phyloP scores from a whole-genome alignment of 2,797 vertebrate species.

The Onychomys leucogaster region DNA sequence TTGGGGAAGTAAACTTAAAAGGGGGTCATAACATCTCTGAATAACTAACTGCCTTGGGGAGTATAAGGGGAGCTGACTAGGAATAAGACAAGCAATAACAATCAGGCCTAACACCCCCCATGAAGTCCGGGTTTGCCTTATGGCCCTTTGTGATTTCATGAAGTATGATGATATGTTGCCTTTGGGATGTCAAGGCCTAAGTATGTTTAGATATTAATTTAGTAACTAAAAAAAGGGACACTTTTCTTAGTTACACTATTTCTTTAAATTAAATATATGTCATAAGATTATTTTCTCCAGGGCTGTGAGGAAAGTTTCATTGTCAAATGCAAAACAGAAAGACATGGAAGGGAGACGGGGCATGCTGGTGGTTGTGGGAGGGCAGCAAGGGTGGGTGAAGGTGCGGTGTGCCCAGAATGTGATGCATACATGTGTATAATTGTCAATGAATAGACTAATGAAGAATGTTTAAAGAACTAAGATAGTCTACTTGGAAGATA shows the following conservation, averaged over 20 bases:
- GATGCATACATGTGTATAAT: no score
- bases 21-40: neutral
- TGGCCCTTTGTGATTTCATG: neutral
- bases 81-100: neutral
- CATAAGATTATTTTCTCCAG: neutral
- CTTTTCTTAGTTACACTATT: slow-evolving; percentile 21
- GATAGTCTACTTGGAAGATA: neutral
- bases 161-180: neutral
- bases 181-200: neutral
- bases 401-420: neutral
- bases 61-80: neutral
- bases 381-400: neutral
- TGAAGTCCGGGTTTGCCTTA: neutral
- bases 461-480: neutral
- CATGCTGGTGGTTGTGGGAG: neutral
- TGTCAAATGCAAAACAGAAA: neutral
- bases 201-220: neutral
- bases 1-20: slow-evolving; percentile 41
- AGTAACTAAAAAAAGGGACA: neutral
- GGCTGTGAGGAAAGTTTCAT: neutral
- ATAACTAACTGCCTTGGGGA: neutral
- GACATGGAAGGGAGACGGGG: neutral
- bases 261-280: neutral
- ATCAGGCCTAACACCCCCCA: neutral
- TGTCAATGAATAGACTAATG: neutral